Evolutionary conservation across 2,888 invertebrate species (phyloP).

Genomic region (Aphrophora alni): DNA sequence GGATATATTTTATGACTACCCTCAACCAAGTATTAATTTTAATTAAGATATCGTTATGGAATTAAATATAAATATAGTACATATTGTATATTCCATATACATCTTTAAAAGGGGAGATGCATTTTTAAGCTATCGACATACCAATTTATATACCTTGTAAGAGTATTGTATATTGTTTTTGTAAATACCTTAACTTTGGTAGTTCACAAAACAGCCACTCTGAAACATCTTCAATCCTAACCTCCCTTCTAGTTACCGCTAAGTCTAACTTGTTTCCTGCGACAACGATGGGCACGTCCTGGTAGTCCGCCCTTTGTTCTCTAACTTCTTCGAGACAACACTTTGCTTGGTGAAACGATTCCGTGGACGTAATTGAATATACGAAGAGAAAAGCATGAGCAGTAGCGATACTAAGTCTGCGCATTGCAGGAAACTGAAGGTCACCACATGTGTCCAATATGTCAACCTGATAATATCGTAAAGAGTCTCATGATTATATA

Average conservation of each 20-base stretch:
- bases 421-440: slow-evolving; percentile 90
- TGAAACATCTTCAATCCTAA: slow-evolving; percentile 77
- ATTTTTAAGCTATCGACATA: no score
- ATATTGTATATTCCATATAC: no score
- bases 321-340: slow-evolving; percentile 82
- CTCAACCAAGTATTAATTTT: no score
- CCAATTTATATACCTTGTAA: no score
- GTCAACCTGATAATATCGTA: slow-evolving; percentile 64
- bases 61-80: no score
- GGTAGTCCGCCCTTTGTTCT: slow-evolving; percentile 77
- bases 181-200: slow-evolving; percentile 73
- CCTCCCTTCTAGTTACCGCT: slow-evolving; percentile 71
- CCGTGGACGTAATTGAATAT: slow-evolving; percentile 77
- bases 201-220: slow-evolving; percentile 82
- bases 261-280: slow-evolving; percentile 87
- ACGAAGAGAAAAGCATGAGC: slow-evolving; percentile 89
- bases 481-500: no score
- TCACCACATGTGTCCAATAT: slow-evolving; percentile 85
- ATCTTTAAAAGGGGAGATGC: no score
- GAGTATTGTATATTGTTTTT: no score
- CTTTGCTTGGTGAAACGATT: slow-evolving; percentile 75
- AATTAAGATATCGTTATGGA: no score
- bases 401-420: slow-evolving; percentile 82
- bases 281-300: slow-evolving; percentile 85
- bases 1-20: no score